These are phyloP conservation scores for Calephelis nemesis DNA, from an alignment of 1,140 invertebrate species.

Conservation along the genomic window DNA sequence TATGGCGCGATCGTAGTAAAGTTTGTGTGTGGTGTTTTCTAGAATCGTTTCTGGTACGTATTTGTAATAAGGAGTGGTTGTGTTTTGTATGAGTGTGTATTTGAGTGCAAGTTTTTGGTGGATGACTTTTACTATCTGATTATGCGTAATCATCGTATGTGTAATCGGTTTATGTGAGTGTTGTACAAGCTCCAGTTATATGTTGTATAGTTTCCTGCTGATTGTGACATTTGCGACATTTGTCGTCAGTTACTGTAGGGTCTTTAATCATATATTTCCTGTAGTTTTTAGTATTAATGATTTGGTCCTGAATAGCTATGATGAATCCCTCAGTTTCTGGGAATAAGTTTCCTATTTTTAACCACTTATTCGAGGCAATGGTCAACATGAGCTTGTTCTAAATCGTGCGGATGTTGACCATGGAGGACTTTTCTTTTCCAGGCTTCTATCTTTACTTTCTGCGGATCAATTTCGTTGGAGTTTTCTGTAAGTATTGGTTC, in stretches of 20 bases:
- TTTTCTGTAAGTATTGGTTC: no score
- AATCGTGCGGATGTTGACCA: conserved; percentile 27
- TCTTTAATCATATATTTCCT: not conserved
- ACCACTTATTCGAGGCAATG: conserved; percentile 26
- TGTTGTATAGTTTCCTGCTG: conserved; percentile 21
- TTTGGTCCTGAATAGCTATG: conserved; percentile 28
- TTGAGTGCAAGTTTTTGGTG: no score
- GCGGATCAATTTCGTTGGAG: no score
- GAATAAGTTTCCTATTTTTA: conserved; percentile 26
- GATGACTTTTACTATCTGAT: no score
- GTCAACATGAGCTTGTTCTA: conserved; percentile 21
- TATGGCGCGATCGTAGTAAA: no score
- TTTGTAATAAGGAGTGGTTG: no score
- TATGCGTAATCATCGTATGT: no score
- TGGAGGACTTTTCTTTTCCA: conserved; percentile 14
- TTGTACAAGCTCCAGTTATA: conserved; percentile 1
- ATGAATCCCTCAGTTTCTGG: conserved; percentile 28
- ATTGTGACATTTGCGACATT: conserved; percentile 22
- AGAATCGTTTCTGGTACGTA: no score
- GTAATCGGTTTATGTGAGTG: no score
- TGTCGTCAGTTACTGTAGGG: not conserved
- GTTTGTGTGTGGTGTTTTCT: no score
- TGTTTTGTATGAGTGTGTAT: no score
- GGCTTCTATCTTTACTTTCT: no score
- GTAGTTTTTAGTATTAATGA: conserved; percentile 24